Evolutionary conservation across 1,140 invertebrate species (phyloP).

Genomic region (Drosophila azteca): DNA sequence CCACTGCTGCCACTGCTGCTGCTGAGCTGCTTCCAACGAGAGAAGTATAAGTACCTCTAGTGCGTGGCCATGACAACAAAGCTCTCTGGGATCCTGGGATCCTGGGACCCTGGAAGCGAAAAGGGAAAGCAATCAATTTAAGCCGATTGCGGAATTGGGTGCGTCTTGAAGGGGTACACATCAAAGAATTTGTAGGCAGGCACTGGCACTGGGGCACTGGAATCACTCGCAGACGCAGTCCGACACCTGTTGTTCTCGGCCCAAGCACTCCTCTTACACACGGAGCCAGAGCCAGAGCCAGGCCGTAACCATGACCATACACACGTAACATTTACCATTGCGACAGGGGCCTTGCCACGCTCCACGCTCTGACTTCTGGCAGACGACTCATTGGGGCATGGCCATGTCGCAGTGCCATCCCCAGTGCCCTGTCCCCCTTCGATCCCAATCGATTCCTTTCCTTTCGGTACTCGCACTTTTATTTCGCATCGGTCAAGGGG

Average conservation of each 20-base stretch:
- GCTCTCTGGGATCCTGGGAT: background rate
- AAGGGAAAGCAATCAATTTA: conserved; percentile 69
- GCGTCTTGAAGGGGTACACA: conserved; percentile 39
- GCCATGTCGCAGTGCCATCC: conserved; percentile 23
- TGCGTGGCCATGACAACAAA: conserved; percentile 32
- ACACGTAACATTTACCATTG: conserved; percentile 8
- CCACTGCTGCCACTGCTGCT: background rate
- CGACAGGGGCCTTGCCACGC: too few relatives aligned
- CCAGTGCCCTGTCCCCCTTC: too few relatives aligned
- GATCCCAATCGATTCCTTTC: background rate
- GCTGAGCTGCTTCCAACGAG: conserved; percentile 2
- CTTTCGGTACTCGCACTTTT: background rate
- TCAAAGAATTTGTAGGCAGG: conserved; percentile 3
- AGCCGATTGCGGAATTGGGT: conserved; percentile 54
- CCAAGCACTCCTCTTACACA: conserved; percentile 6
- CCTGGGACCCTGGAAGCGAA: conserved; percentile 2
- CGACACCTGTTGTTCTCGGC: conserved; percentile 44
- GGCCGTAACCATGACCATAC: conserved; percentile 22
- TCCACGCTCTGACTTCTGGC: conserved; percentile 10
- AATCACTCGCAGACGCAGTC: background rate
- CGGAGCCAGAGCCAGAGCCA: too few relatives aligned
- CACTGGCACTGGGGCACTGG: background rate
- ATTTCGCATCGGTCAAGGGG: too few relatives aligned
- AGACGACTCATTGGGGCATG: conserved; percentile 11
- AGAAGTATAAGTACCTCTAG: conserved; percentile 29